phyloP scores from a whole-genome alignment of 2,888 invertebrate genomes.

The Empis livida region DNA sequence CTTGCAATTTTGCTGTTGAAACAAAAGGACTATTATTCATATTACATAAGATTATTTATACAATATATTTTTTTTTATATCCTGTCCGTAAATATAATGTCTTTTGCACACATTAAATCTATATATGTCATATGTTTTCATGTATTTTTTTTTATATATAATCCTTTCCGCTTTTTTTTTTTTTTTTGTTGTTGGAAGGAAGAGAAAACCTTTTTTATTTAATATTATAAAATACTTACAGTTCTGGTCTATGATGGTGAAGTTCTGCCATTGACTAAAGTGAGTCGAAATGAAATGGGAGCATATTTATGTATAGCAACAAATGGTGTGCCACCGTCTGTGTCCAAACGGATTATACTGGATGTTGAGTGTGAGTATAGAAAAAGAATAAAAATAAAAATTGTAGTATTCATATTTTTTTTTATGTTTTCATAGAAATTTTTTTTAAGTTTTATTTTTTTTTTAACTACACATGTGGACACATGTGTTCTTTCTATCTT shows the following conservation, averaged over 20 bases:
- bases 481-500: no score
- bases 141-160: background rate
- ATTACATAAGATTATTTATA: background rate
- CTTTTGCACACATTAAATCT: background rate
- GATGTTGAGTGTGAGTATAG: slow-evolving; percentile 67
- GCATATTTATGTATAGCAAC: slow-evolving; percentile 40
- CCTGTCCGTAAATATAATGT: background rate
- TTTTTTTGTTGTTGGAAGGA: no score
- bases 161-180: background rate
- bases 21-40: no score
- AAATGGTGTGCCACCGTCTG: slow-evolving; percentile 81
- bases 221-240: slow-evolving; percentile 32
- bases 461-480: background rate
- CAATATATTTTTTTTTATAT: background rate
- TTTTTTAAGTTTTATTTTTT: background rate
- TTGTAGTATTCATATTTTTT: no score
- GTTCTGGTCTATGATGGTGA: slow-evolving; percentile 76
- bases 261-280: slow-evolving; percentile 70
- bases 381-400: background rate
- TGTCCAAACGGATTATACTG: slow-evolving; percentile 82
- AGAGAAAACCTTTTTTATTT: no score
- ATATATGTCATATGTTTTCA: background rate
- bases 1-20: no score
- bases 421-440: no score
- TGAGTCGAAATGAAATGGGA: slow-evolving; percentile 64